Conservation (phyloP, 2,113 vertebrate genomes). For the Rhinolophus ferrumequinum region DNA sequence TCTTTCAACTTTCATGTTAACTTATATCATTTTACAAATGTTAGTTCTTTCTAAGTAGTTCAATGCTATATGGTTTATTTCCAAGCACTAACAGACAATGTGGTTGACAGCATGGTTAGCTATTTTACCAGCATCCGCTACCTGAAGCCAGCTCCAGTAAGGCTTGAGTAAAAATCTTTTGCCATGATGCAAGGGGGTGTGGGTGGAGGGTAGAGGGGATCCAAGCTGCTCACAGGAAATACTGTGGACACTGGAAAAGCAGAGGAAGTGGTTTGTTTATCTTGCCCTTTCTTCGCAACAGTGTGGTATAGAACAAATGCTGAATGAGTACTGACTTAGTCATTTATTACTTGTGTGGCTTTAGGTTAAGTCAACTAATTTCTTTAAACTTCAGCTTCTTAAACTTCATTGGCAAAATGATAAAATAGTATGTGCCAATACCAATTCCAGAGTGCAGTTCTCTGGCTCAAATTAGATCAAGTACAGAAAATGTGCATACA, state of each 20-base stretch:
- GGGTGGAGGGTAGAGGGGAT: not conserved
- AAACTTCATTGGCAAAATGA: not conserved
- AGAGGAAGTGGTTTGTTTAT: constrained; percentile 38
- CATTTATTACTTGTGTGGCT: constrained; percentile 10
- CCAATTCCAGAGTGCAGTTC: not conserved
- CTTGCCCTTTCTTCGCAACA: not conserved
- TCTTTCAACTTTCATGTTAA: constrained; percentile 6
- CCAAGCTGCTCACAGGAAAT: constrained; percentile 3
- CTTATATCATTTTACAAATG: not conserved
- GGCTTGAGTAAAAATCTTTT: not conserved
- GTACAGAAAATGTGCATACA: not conserved
- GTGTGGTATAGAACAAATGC: not conserved
- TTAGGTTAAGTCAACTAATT: not conserved
- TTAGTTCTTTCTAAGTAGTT: constrained; percentile 35
- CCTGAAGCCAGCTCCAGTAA: not conserved
- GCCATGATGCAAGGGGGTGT: not conserved
- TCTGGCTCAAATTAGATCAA: not conserved
- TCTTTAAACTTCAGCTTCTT: not conserved
- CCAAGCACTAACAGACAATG: not conserved
- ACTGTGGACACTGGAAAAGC: constrained; percentile 1
- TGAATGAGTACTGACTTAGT: not conserved
- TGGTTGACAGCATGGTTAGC: not conserved
- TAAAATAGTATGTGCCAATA: not conserved
- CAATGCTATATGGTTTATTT: not conserved
- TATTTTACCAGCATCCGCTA: not conserved